Percentiles rank a stretch among this genome's conserved stretches.
Conservation (phyloP, 2,888 invertebrate genomes). For the Trachelus stipa region DNA sequence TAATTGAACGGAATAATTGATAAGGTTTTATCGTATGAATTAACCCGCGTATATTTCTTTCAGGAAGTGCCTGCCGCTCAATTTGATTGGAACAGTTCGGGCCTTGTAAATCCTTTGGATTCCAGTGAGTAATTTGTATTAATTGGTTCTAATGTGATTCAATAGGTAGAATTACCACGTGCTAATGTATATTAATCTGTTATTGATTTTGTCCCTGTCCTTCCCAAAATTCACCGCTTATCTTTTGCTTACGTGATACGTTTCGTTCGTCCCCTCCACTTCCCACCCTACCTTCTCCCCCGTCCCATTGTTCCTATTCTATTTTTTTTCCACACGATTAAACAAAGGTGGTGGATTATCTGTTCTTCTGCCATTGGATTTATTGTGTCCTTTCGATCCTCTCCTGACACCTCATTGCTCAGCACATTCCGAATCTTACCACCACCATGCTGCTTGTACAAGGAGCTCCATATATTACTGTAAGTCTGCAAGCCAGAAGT, state of each 20-base stretch:
- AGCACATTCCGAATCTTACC: conserved; percentile 64
- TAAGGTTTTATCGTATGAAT: background rate
- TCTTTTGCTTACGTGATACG: background rate
- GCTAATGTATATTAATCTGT: conserved; percentile 3
- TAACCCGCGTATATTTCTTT: conserved; percentile 12
- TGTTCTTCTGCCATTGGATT: conserved; percentile 63
- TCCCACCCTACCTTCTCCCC: background rate
- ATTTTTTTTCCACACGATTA: background rate
- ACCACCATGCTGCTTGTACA: conserved; percentile 63
- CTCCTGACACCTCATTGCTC: conserved; percentile 64
- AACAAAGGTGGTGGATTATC: conserved; percentile 63
- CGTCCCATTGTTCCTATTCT: background rate
- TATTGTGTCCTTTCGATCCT: conserved; percentile 64
- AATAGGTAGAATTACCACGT: background rate
- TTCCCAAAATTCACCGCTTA: background rate
- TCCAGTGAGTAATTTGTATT: conserved; percentile 55
- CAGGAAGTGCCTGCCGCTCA: conserved; percentile 74
- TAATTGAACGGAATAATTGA: conserved; percentile 2
- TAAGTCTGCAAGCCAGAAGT: conserved; percentile 58
- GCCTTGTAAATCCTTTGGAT: conserved; percentile 79
- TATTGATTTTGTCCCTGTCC: conserved; percentile 2
- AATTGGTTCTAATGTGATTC: background rate
- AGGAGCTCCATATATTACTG: conserved; percentile 64
- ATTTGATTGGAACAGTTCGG: conserved; percentile 81
- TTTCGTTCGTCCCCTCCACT: background rate